Evolutionary conservation across 2,797 vertebrate genomes (phyloP).

Genomic region (Pithecia hirsuta): DNA sequence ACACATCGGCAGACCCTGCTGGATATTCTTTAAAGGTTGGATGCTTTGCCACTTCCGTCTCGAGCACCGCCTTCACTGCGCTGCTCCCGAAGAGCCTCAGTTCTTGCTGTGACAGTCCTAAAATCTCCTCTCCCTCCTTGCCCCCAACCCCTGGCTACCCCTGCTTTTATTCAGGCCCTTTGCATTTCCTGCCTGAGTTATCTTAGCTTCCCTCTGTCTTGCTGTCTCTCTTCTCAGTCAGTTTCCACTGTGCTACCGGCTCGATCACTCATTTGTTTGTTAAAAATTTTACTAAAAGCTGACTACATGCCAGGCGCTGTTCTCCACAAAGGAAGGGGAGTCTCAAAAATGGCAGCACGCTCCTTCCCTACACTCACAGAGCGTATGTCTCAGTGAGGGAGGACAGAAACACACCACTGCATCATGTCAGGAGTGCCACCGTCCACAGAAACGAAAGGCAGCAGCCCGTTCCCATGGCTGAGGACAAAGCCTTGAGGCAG

Average conservation of each 20-base stretch:
- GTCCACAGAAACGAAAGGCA: neutral
- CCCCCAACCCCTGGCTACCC: neutral
- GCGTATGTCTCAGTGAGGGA: neutral
- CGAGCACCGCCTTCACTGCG: fast-evolving
- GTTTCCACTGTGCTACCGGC: too few relatives aligned
- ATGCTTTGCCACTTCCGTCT: neutral
- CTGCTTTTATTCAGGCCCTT: neutral
- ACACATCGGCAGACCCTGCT: fast-evolving
- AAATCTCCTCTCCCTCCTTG: neutral
- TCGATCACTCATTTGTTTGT: neutral
- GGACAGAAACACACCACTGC: neutral
- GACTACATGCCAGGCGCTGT: too few relatives aligned
- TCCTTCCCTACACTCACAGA: neutral
- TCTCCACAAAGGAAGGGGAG: neutral
- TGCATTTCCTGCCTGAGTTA: neutral
- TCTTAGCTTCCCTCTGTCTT: neutral
- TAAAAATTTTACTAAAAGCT: neutral
- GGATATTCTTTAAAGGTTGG: neutral
- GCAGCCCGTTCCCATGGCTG: too few relatives aligned
- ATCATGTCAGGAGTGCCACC: neutral
- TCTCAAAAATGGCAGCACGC: neutral
- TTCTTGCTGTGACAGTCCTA: neutral
- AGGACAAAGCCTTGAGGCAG: fast-evolving
- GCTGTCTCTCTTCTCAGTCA: too few relatives aligned
- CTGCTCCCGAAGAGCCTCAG: fast-evolving